phyloP scores from a whole-genome alignment of 2,888 invertebrate species.

The Anthoptus insignis region DNA sequence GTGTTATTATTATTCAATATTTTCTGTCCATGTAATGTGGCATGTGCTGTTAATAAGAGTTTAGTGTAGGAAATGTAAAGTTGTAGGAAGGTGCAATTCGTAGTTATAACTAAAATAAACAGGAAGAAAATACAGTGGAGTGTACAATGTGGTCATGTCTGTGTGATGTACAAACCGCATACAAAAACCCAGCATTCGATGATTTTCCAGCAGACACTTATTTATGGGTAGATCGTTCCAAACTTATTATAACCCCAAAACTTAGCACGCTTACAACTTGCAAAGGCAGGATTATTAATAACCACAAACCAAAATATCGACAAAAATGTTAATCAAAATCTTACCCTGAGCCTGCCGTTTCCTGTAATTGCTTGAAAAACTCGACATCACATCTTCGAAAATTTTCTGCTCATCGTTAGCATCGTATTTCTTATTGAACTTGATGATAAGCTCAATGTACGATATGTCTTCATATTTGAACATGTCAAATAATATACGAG shows the following conservation, averaged over 20 bases:
- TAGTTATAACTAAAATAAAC: slow-evolving; percentile 18
- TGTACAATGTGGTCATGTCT: slow-evolving; percentile 21
- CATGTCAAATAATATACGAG: slow-evolving; percentile 62
- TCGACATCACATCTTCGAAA: slow-evolving; percentile 62
- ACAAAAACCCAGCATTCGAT: slow-evolving; percentile 29
- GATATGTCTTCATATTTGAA: slow-evolving; percentile 70
- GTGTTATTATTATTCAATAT: slow-evolving; percentile 13
- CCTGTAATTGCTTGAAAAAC: slow-evolving; percentile 60
- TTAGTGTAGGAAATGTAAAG: slow-evolving; percentile 19
- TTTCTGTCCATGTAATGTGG: slow-evolving; percentile 3
- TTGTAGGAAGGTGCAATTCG: slow-evolving; percentile 17
- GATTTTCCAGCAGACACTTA: slow-evolving; percentile 22
- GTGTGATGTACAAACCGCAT: slow-evolving; percentile 35
- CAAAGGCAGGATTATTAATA: slow-evolving; percentile 25
- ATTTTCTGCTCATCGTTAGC: slow-evolving; percentile 64
- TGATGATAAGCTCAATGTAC: slow-evolving; percentile 71
- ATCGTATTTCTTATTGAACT: slow-evolving; percentile 66
- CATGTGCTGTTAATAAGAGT: slow-evolving; percentile 28
- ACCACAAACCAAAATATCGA: slow-evolving; percentile 31
- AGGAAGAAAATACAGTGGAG: slow-evolving; percentile 19
- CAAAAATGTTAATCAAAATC: slow-evolving; percentile 45
- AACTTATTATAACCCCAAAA: slow-evolving; percentile 23
- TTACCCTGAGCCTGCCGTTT: slow-evolving; percentile 72
- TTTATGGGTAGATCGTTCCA: slow-evolving; percentile 26
- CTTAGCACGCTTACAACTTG: slow-evolving; percentile 22